Base-by-base conservation (phyloP, 2,113 vertebrate genomes). In the Ictalurus furcatus region DNA sequence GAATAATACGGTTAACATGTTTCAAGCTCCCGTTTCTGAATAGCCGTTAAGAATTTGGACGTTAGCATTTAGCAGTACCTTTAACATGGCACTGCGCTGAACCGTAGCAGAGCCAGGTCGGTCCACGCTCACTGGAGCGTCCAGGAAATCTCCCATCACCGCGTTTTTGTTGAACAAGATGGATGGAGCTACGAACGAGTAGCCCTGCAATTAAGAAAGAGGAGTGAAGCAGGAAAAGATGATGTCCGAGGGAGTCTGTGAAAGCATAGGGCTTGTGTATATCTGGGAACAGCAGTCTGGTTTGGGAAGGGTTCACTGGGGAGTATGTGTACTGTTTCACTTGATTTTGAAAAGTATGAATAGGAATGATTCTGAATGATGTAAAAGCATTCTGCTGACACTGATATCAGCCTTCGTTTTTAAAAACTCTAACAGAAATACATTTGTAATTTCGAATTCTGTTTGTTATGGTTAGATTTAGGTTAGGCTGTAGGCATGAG, bases 161-260 rank as follows among this genome's bases (percentile, higher is more conserved):
- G 96, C 97, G 14, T 98, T 98, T 76, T 95, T 96, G 92, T 97
- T 97, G 89, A 98, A 98, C 63, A 98, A 94, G 90, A 98, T 97
- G 85, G 97, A 98, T 0, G 97, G 97, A 1, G 97, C 97, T 30
- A 98, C 94, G 17, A 98, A 98, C 30, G 97, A 98, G 91, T 98
- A 98, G 28, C 97, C 97, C 97, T 98, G 89, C 6, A 71, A 28
- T 25, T 34, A 88, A 65, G 25, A 76, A 48, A 58, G 28, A 59
- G 23, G 25, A 34, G 14, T 21, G 61, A 79, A 4, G 13, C 13
- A 69, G 67, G 11, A 56, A 4, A 48, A 13, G 11, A 48, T 16
- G 2, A 67, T 79, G 74, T 85, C 80, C 2, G n/a, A 69, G 30
- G 17, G 40, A 4, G 19, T 65, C 12, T 59, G 54, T 59, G 3